These are phyloP conservation scores for Cydia amplana DNA, from an alignment of 1,140 invertebrate species.

Conservation along the genomic window DNA sequence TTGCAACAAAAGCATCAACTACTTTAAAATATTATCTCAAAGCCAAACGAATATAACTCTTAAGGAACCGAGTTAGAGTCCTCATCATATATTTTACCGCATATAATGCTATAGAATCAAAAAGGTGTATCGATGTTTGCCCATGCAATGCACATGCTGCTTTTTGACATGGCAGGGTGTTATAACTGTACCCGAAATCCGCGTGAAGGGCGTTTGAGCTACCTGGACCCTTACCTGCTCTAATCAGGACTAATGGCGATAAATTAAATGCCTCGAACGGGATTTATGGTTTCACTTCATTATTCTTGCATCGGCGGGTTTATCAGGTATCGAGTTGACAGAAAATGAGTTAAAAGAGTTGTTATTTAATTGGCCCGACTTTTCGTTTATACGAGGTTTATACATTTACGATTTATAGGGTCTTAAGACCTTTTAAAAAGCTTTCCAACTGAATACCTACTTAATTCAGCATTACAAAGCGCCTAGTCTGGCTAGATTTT, in stretches of 20 bases:
- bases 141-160: background rate
- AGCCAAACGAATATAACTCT: background rate
- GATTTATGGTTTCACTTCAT: slow-evolving; percentile 65
- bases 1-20: slow-evolving; percentile 51
- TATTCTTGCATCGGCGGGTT: slow-evolving; percentile 56
- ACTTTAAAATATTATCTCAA: background rate
- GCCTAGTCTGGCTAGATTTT: background rate
- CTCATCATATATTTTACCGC: background rate
- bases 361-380: background rate
- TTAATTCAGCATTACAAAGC: background rate
- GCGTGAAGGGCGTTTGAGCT: slow-evolving; percentile 61
- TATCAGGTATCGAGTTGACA: slow-evolving; percentile 46
- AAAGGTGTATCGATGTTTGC: background rate
- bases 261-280: slow-evolving; percentile 60
- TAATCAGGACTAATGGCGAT: slow-evolving; percentile 65
- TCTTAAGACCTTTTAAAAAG: background rate
- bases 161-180: slow-evolving; percentile 31
- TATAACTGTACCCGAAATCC: slow-evolving; percentile 60
- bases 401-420: background rate
- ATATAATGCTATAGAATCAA: background rate
- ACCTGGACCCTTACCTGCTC: slow-evolving; percentile 47
- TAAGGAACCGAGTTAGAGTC: background rate
- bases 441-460: too few relatives aligned
- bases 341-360: slow-evolving; percentile 39
- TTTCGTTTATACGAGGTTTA: too few relatives aligned